A percentile compares a stretch with the other conserved stretches of the same genome.
phyloP scores from a whole-genome alignment of 2,113 vertebrate genomes.

The Oncorhynchus kisutch region DNA sequence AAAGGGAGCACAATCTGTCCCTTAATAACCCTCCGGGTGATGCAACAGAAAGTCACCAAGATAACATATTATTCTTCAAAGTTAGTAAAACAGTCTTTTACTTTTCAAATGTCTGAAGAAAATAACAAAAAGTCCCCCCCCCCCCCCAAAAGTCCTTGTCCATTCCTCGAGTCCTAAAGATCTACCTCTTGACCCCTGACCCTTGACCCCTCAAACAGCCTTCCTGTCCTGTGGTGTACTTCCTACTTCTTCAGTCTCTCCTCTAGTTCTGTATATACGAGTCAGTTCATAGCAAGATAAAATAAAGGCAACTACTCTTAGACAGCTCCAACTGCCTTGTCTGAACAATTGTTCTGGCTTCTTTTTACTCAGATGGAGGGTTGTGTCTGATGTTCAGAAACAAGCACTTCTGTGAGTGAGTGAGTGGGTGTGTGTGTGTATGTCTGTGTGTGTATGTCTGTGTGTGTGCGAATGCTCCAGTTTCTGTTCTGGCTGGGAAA shows the following conservation, averaged over 20 bases:
- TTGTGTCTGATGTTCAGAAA: constrained; percentile 66
- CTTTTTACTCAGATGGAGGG: constrained; percentile 48
- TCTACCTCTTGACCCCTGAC: neutral
- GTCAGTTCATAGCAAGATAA: constrained; percentile 56
- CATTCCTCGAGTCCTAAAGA: no score
- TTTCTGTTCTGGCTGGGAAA: constrained; percentile 78
- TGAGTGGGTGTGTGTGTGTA: constrained; percentile 38
- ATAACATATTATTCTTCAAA: constrained; percentile 60
- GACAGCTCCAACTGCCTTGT: constrained; percentile 62
- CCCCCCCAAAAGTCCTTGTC: neutral
- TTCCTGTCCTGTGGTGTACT: constrained; percentile 12
- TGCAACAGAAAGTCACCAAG: constrained; percentile 57
- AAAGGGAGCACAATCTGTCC: constrained; percentile 30
- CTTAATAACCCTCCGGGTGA: constrained; percentile 19
- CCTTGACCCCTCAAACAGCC: constrained; percentile 29
- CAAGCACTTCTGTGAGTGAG: constrained; percentile 71
- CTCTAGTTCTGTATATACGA: constrained; percentile 60
- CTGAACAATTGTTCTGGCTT: constrained; percentile 56
- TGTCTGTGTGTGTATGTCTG: constrained; percentile 31
- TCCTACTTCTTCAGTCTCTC: constrained; percentile 48
- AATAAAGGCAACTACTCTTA: constrained; percentile 74
- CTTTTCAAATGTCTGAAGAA: constrained; percentile 63
- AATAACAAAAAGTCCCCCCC: constrained; percentile 26
- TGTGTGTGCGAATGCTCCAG: constrained; percentile 59
- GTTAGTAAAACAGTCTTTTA: constrained; percentile 61